Conservation (phyloP, 1,140 invertebrate genomes). For the Leptopilina clavipes region DNA sequence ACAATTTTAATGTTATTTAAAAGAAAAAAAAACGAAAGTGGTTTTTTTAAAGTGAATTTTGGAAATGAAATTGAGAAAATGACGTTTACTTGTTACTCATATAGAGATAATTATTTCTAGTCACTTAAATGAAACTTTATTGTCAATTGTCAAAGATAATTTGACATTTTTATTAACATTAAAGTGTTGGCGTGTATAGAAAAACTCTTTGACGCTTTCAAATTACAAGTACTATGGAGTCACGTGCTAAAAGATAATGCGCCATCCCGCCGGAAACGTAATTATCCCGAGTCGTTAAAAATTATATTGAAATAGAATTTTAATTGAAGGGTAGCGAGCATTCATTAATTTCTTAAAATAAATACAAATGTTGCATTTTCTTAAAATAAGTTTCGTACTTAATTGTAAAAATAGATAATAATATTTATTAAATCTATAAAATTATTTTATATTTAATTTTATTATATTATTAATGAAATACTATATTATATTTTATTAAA, state of each 20-base stretch:
- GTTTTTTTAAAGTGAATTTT: background rate
- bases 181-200: background rate
- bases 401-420: too few species aligned
- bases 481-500: too few species aligned
- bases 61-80: background rate
- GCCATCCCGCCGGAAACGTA: slow-evolving; percentile 16
- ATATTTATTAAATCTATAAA: too few species aligned
- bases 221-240: background rate
- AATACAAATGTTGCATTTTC: background rate
- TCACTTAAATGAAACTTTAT: background rate
- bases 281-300: slow-evolving; percentile 16
- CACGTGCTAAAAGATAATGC: slow-evolving; percentile 30
- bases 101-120: background rate
- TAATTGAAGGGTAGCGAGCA: background rate
- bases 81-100: too few species aligned
- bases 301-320: slow-evolving; percentile 22
- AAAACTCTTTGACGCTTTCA: slow-evolving; percentile 9
- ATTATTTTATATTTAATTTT: too few species aligned
- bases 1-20: background rate
- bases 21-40: background rate
- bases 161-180: background rate
- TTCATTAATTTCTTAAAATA: background rate
- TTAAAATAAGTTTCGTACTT: background rate
- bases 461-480: too few species aligned
- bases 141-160: background rate